A percentile compares a stretch with the other conserved stretches of the same genome.
Conservation (phyloP, 2,113 vertebrate genomes). For the Chinchilla lanigera region DNA sequence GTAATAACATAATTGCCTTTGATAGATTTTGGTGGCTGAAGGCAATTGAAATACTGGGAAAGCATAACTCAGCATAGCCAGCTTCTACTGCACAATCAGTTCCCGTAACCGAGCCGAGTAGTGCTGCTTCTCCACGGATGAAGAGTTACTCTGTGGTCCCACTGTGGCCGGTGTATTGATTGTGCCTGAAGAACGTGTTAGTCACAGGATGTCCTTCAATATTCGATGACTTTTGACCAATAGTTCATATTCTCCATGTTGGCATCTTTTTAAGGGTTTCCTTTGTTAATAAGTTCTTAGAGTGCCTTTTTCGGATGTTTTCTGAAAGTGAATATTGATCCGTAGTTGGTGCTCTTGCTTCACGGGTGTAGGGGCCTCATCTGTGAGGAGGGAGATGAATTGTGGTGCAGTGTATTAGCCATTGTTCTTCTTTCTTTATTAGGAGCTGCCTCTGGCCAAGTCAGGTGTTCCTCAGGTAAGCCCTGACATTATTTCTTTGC, state of each 20-base stretch:
- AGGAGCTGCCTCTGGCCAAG: conserved; percentile 76
- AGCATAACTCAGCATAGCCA: neutral
- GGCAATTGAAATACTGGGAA: neutral
- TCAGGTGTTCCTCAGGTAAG: conserved; percentile 78
- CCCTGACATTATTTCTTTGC: conserved; percentile 61
- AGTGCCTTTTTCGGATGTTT: neutral
- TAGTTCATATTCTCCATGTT: neutral
- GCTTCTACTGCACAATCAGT: neutral
- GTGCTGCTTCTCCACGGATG: neutral
- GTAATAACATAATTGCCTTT: neutral
- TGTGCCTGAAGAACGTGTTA: neutral
- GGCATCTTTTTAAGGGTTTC: neutral
- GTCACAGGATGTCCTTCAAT: neutral
- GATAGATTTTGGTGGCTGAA: neutral
- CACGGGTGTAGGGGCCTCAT: neutral
- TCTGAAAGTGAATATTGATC: neutral
- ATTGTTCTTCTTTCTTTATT: conserved; percentile 76
- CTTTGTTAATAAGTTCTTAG: neutral
- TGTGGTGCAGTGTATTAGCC: conserved; percentile 19
- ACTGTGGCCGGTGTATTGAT: neutral
- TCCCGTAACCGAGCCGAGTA: neutral
- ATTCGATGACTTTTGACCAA: neutral
- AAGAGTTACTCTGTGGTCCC: neutral
- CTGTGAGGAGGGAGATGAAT: conserved; percentile 18
- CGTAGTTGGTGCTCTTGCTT: neutral